Percentiles rank a stretch among this genome's conserved stretches.
phyloP scores from a whole-genome alignment of 2,888 invertebrate species.

The Operophtera brumata region DNA sequence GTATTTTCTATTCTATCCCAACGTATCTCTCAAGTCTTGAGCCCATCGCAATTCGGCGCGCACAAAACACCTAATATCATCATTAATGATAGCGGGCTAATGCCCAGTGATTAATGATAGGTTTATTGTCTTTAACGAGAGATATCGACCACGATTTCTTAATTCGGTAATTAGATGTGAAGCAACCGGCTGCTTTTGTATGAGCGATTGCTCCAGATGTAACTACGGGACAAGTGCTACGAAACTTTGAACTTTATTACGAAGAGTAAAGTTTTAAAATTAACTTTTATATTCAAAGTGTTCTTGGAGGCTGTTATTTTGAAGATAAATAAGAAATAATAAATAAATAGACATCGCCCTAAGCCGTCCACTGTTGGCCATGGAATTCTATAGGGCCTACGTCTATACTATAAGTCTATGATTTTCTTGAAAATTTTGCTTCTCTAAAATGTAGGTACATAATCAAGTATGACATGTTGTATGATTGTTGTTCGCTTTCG shows the following conservation, averaged over 20 bases:
- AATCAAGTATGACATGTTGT: too few relatives aligned
- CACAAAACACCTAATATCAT: constrained; percentile 72
- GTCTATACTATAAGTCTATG: too few relatives aligned
- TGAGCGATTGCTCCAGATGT: constrained; percentile 46
- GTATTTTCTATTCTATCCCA: too few relatives aligned
- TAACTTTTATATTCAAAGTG: neutral
- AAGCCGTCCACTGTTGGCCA: too few relatives aligned
- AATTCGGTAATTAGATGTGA: constrained; percentile 75
- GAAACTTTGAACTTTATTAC: neutral
- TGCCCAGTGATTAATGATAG: constrained; percentile 75
- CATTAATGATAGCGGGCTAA: constrained; percentile 71
- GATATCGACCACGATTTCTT: constrained; percentile 75
- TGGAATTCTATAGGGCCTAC: too few relatives aligned
- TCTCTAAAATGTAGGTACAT: too few relatives aligned
- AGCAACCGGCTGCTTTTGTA: constrained; percentile 52
- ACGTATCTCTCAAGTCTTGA: constrained; percentile 27
- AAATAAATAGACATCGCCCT: too few relatives aligned
- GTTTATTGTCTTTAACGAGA: constrained; percentile 72
- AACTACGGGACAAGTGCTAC: constrained; percentile 7
- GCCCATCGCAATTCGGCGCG: constrained; percentile 45
- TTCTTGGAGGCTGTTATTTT: too few relatives aligned
- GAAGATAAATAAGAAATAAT: too few relatives aligned
- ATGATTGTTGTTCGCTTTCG: too few relatives aligned
- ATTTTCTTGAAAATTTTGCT: too few relatives aligned
- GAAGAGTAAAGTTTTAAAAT: neutral